Base-by-base conservation (phyloP, 2,888 invertebrate genomes). In the Drosophila birchii region DNA sequence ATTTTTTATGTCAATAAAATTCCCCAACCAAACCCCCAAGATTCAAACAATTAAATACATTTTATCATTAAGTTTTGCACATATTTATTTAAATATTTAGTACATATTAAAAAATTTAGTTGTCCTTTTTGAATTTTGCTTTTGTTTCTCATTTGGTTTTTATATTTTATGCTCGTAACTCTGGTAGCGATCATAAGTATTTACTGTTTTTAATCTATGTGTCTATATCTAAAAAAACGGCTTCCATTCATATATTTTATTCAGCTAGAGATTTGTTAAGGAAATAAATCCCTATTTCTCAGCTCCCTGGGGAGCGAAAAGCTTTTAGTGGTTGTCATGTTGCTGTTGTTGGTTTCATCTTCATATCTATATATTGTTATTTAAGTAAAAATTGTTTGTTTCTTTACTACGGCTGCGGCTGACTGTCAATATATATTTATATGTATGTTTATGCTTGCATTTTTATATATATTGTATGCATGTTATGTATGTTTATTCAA, bases 41-140 rank as follows among this genome's bases (percentile, higher is more conserved):
- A 34, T 16, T 36, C 9, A 7, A 51, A 8, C 6, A 49, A 49
- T 29, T 23, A 9, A 18, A 16, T 3, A 29, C 2, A 14, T 12
- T 12, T 38, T 16, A 3, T 23, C 4, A 4, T 44, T 16, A 38
- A 16, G 20, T n/a, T 76, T 78, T 80, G 81, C 84, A 86, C 82
- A 80, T 82, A 78, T 85, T 86, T 86, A 81, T 83, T 84, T 71
- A 73, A 82, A 82, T 82, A 81, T 81, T 78, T 78, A 75, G 79
- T 76, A 72, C 66, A 78, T 84, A 84, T 79, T 84, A 84, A 83
- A 84, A 83, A 86, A 83, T 83, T 64, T 80, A 81, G 81, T 79
- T 82, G 66, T 75, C 76, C 71, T 38, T 54, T 23, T 54, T 32
- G 14, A 51, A 58, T 69, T 66, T 80, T 64, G 54, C 53, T 53